Conservation (phyloP, 2,888 invertebrate genomes). For the Frankliniella intonsa region DNA sequence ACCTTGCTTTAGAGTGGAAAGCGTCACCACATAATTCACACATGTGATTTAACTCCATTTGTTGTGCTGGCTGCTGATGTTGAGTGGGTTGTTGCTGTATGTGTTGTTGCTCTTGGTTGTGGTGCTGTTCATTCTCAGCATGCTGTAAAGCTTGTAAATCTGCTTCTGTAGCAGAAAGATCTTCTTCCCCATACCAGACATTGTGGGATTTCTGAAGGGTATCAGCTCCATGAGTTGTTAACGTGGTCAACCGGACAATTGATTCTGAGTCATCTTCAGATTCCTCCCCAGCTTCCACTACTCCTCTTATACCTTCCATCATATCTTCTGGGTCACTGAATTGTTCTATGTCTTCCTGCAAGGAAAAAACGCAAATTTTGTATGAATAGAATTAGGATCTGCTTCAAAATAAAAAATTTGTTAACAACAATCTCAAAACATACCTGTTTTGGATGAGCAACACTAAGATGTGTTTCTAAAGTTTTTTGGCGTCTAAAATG, state of each 20-base stretch:
- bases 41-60: slow-evolving; percentile 35
- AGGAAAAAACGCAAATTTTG: background rate
- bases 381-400: no score
- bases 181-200: slow-evolving; percentile 47
- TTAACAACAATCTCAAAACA: background rate
- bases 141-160: slow-evolving; percentile 47
- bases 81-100: slow-evolving; percentile 31
- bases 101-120: slow-evolving; percentile 29
- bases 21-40: slow-evolving; percentile 43
- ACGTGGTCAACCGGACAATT: background rate
- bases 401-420: no score
- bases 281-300: slow-evolving; percentile 56
- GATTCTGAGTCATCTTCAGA: background rate
- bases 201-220: slow-evolving; percentile 6
- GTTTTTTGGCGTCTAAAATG: slow-evolving; percentile 60
- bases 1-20: slow-evolving; percentile 39
- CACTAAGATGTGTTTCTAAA: slow-evolving; percentile 58
- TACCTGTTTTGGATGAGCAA: slow-evolving; percentile 50
- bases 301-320: slow-evolving; percentile 77
- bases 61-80: slow-evolving; percentile 27
- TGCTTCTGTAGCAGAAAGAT: slow-evolving; percentile 48
- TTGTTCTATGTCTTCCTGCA: slow-evolving; percentile 59
- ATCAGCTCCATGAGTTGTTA: slow-evolving; percentile 28
- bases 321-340: slow-evolving; percentile 83
- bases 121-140: slow-evolving; percentile 30